A percentile compares a stretch with the other conserved stretches of the same genome.
Evolutionary conservation across 1,140 invertebrate genomes (phyloP).

Genomic region (Dermatophagoides farinae): DNA sequence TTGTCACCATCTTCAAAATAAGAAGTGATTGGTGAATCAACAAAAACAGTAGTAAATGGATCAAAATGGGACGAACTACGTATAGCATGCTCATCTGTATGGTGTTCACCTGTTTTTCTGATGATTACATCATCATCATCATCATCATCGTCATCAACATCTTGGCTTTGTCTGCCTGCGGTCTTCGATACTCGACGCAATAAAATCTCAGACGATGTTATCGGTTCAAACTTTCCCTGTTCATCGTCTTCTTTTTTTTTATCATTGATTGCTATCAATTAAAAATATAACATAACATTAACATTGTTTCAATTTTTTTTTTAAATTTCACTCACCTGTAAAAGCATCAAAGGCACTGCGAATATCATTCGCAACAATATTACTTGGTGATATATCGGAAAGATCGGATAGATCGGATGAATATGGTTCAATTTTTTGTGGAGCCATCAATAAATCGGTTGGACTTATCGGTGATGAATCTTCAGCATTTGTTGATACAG

Average conservation of each 20-base stretch:
- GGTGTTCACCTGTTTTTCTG: neutral
- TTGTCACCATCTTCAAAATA: neutral
- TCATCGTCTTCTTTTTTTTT: neutral
- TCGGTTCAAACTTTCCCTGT: neutral
- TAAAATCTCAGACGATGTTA: neutral
- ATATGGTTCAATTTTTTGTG: neutral
- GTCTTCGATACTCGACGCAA: neutral
- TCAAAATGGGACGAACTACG: constrained; percentile 1
- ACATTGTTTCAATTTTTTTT: neutral
- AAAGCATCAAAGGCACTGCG: neutral
- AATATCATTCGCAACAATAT: neutral
- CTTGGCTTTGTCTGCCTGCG: neutral
- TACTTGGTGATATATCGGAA: neutral
- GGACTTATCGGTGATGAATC: neutral
- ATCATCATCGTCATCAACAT: neutral
- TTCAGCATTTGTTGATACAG: neutral
- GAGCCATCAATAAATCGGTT: neutral
- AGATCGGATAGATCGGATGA: constrained; percentile 1
- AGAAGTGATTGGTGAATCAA: neutral
- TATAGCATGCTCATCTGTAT: neutral
- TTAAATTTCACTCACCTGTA: neutral
- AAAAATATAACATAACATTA: too few relatives aligned
- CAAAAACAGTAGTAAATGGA: constrained; percentile 13
- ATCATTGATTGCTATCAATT: too few relatives aligned
- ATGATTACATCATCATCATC: neutral